Conservation (phyloP, 2,888 invertebrate species). For the Tenthredo scrophulariae region DNA sequence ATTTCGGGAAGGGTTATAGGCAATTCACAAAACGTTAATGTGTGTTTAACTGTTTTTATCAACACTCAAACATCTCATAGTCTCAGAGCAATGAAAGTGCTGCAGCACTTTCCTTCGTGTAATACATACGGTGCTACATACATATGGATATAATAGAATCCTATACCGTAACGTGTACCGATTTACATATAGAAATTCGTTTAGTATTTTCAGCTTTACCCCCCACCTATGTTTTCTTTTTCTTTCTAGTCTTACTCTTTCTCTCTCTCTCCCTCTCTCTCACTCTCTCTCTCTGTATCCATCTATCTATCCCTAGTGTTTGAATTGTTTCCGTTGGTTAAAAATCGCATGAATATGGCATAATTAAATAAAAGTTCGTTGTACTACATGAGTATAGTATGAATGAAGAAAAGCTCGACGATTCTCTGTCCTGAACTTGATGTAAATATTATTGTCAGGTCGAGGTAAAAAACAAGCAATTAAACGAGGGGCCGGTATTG, state of each 20-base stretch:
- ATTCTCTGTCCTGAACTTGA: background rate
- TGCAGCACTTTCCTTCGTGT: constrained; percentile 13
- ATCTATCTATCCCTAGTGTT: background rate
- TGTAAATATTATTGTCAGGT: constrained; percentile 61
- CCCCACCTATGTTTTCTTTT: background rate
- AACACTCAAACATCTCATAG: background rate
- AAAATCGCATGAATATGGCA: background rate
- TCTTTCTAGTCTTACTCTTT: background rate
- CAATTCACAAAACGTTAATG: background rate
- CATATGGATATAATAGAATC: constrained; percentile 1
- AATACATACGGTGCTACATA: background rate
- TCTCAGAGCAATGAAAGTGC: constrained; percentile 17
- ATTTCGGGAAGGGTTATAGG: no score
- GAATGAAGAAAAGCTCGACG: background rate
- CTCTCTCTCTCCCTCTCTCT: background rate
- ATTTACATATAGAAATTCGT: constrained; percentile 50
- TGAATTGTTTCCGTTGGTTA: background rate
- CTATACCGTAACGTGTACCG: constrained; percentile 24
- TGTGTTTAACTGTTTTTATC: background rate
- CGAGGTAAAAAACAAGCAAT: constrained; percentile 67
- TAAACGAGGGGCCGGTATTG: constrained; percentile 56
- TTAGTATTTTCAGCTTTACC: constrained; percentile 39
- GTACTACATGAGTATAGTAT: background rate
- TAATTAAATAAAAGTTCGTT: background rate
- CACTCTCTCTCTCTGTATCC: no score